A percentile compares a stretch with the other conserved stretches of the same genome.
Conservation (phyloP, 2,888 invertebrate genomes). For the Cyaniris semiargus region DNA sequence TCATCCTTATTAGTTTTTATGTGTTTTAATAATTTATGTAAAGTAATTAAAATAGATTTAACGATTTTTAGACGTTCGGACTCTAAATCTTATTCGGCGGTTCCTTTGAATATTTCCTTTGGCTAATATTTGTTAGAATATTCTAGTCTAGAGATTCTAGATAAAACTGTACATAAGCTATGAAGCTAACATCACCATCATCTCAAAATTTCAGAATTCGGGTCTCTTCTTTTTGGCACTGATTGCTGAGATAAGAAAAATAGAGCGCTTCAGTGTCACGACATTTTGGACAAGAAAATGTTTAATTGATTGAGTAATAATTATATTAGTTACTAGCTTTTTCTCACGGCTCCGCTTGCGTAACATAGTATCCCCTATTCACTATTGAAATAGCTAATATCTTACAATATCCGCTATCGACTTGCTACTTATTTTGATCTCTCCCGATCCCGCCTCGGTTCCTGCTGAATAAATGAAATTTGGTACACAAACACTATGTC, state of each 20-base stretch:
- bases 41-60: constrained; percentile 19
- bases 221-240: not conserved
- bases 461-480: no score
- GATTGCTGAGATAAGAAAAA: no score
- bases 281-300: no score
- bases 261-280: no score
- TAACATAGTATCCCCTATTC: no score
- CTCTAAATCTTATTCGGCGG: constrained; percentile 1
- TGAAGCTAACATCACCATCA: not conserved
- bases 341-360: not conserved
- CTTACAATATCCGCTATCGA: not conserved
- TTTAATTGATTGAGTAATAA: not conserved
- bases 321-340: not conserved
- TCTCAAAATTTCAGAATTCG: not conserved
- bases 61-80: not conserved
- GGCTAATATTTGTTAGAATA: not conserved
- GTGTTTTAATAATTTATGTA: constrained; percentile 16
- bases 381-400: no score
- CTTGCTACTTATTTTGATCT: no score
- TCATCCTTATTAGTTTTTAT: constrained; percentile 5
- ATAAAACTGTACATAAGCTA: not conserved
- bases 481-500: not conserved
- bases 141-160: constrained; percentile 1
- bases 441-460: not conserved
- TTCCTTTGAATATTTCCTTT: constrained; percentile 2